Percentiles rank a stretch among this genome's conserved stretches.
Conservation (phyloP, 2,113 vertebrate genomes). For the Panthera leo region DNA sequence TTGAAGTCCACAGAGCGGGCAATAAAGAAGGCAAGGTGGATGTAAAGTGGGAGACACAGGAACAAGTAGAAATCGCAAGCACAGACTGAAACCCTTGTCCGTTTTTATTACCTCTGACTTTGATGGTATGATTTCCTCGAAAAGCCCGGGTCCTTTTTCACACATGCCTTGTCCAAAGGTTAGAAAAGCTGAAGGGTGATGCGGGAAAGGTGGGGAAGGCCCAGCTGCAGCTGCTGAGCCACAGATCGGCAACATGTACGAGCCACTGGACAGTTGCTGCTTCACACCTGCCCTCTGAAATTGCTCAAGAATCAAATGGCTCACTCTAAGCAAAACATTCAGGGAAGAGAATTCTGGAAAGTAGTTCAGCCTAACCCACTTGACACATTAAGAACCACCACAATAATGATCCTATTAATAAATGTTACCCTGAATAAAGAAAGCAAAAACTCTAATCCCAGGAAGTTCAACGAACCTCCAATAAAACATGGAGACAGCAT, state of each 20-base stretch:
- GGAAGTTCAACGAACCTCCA: background rate
- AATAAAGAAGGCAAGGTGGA: background rate
- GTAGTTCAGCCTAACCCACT: background rate
- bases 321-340: background rate
- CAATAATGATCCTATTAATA: background rate
- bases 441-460: background rate
- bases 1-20: background rate
- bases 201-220: background rate
- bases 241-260: background rate
- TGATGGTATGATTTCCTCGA: background rate
- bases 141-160: background rate
- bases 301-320: background rate
- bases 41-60: background rate
- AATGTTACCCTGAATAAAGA: background rate
- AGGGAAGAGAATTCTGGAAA: background rate
- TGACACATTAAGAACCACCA: background rate
- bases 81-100: background rate
- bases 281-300: background rate
- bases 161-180: background rate
- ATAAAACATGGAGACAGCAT: background rate
- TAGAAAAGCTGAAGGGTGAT: background rate
- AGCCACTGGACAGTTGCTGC: background rate
- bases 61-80: background rate
- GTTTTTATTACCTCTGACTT: background rate
- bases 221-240: background rate